Percentiles rank a stretch among this genome's conserved stretches.
phyloP scores from a whole-genome alignment of 2,113 vertebrate genomes.

The Aspiorhynchus laticeps region DNA sequence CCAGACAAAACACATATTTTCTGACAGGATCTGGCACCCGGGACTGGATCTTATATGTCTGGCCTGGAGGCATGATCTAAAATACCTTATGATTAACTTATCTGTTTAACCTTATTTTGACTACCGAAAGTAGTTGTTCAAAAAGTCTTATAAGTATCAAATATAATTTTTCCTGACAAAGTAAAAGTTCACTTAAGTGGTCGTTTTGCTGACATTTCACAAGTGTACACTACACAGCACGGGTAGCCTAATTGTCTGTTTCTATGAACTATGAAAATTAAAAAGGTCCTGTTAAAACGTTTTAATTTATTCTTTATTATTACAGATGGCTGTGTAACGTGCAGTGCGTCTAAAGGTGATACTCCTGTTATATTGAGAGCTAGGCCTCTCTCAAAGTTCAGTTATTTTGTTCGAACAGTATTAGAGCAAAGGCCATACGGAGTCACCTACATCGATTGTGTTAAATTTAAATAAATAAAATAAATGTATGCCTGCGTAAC shows the following conservation, averaged over 20 bases:
- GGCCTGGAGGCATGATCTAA: neutral
- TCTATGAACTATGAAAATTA: neutral
- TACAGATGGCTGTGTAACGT: neutral
- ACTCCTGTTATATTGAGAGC: neutral
- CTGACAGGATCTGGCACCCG: too few species aligned
- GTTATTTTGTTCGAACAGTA: neutral
- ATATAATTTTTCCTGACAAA: too few species aligned
- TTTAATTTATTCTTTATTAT: neutral
- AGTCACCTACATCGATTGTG: neutral
- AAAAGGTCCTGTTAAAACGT: neutral
- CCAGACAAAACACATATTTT: too few species aligned
- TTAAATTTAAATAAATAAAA: neutral
- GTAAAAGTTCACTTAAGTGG: neutral
- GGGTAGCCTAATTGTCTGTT: neutral
- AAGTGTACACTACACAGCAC: neutral
- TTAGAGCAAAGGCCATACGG: neutral
- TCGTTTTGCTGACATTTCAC: neutral
- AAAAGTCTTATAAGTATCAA: neutral
- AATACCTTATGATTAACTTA: neutral
- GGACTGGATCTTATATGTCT: too few species aligned
- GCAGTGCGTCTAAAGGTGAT: neutral
- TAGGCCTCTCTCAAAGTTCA: neutral
- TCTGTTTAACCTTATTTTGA: neutral
- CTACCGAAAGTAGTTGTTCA: neutral
- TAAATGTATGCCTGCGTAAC: neutral